phyloP scores from a whole-genome alignment of 2,888 invertebrate genomes.

The Oligia fasciuncula region DNA sequence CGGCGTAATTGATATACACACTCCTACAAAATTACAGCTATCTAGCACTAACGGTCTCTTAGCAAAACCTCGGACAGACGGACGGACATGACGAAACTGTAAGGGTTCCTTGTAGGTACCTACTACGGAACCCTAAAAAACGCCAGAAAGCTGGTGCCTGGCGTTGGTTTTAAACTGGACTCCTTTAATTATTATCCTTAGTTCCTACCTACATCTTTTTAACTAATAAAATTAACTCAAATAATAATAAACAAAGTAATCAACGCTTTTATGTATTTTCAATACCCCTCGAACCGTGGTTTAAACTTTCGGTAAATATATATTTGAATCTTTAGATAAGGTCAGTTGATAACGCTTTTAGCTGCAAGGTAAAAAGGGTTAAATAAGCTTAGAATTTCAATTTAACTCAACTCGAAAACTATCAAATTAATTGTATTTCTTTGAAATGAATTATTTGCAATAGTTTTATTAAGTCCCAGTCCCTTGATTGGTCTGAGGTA shows the following conservation, averaged over 20 bases:
- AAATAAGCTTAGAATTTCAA: constrained; percentile 19
- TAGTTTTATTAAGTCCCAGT: constrained; percentile 20
- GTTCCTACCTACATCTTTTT: not conserved
- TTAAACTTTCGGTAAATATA: not conserved
- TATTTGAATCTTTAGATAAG: not conserved
- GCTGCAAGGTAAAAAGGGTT: constrained; percentile 21
- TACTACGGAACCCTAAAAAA: no score
- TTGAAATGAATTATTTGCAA: constrained; percentile 28
- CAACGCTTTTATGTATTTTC: not conserved
- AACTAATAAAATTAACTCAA: not conserved
- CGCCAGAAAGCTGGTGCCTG: not conserved
- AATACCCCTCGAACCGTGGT: not conserved
- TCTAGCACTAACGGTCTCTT: no score
- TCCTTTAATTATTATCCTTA: not conserved
- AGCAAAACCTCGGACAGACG: no score
- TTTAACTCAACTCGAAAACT: constrained; percentile 23
- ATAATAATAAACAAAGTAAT: not conserved
- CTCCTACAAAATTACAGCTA: no score
- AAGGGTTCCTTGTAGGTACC: no score
- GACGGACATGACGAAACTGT: no score
- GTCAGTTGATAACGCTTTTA: not conserved
- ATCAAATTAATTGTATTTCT: constrained; percentile 38
- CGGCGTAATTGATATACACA: no score
- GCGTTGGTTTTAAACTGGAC: no score
- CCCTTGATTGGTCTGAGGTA: constrained; percentile 17